Conservation (phyloP, 2,797 vertebrate species). For the Sebastes iracundus region DNA sequence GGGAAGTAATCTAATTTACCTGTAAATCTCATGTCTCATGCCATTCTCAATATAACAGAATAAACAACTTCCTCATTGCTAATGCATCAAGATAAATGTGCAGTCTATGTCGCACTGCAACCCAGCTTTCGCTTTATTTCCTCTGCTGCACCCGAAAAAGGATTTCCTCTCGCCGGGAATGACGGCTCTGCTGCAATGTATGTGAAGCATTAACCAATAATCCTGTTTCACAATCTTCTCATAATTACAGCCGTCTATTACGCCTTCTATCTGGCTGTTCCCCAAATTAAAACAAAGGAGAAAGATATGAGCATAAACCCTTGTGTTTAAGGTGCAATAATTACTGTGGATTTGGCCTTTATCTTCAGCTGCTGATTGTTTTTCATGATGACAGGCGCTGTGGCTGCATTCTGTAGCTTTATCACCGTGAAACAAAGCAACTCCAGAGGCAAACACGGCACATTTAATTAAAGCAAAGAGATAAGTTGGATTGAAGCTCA, state of each 20-base stretch:
- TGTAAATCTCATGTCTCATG: constrained; percentile 32
- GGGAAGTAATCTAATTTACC: constrained; percentile 54
- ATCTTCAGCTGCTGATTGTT: constrained; percentile 67
- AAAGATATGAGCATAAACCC: constrained; percentile 53
- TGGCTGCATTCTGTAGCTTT: constrained; percentile 63
- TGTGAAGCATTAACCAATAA: constrained; percentile 57
- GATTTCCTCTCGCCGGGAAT: constrained; percentile 17
- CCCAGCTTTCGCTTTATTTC: constrained; percentile 14
- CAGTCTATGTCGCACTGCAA: not conserved
- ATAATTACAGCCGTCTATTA: constrained; percentile 60
- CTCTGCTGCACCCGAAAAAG: constrained; percentile 13
- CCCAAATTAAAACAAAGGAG: constrained; percentile 61
- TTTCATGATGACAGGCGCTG: constrained; percentile 42
- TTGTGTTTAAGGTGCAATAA: constrained; percentile 63
- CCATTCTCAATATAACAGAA: constrained; percentile 20
- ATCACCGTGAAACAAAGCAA: constrained; percentile 60
- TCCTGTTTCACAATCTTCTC: constrained; percentile 62
- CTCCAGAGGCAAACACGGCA: constrained; percentile 24
- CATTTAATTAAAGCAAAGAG: constrained; percentile 67
- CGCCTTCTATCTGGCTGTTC: constrained; percentile 47
- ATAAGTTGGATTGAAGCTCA: constrained; percentile 56
- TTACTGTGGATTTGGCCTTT: constrained; percentile 63
- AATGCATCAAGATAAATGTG: constrained; percentile 31
- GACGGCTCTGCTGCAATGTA: constrained; percentile 25
- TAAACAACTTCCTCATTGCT: constrained; percentile 17